Conservation (phyloP, 2,888 invertebrate species). For the Pogonocherus hispidulus region DNA sequence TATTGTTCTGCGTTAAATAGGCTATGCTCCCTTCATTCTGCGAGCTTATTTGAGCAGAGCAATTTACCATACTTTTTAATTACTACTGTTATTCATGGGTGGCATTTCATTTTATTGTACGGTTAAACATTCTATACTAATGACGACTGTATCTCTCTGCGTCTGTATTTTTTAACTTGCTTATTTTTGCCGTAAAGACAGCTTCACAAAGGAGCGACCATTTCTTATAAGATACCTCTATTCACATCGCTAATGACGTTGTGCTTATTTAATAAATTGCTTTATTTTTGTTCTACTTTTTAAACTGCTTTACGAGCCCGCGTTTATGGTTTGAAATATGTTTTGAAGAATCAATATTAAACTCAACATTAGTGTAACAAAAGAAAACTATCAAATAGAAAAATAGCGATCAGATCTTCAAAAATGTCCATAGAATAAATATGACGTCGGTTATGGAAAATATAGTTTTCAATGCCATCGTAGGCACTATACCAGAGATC, state of each 20-base stretch:
- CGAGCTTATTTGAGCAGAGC: conserved; percentile 45
- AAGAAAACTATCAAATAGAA: too few species aligned
- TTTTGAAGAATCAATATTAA: too few species aligned
- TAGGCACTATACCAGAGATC: too few species aligned
- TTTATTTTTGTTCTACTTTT: conserved; percentile 10
- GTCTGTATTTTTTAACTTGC: conserved; percentile 22
- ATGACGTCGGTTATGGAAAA: too few species aligned
- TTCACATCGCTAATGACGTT: conserved; percentile 13
- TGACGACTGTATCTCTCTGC: conserved; percentile 31
- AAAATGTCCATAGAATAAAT: too few species aligned
- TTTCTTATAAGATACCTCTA: conserved; percentile 9
- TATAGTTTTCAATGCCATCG: too few species aligned
- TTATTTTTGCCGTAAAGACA: conserved; percentile 12
- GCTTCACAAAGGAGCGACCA: conserved; percentile 17
- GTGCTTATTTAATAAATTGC: conserved; percentile 26
- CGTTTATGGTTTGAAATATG: background rate
- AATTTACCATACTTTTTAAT: conserved; percentile 52
- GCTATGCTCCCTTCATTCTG: conserved; percentile 32
- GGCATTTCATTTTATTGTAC: conserved; percentile 41
- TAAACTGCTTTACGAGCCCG: conserved; percentile 1
- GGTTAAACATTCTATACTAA: conserved; percentile 43
- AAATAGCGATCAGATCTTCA: too few species aligned
- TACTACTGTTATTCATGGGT: conserved; percentile 48
- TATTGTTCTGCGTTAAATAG: conserved; percentile 46
- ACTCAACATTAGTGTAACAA: too few species aligned